phyloP scores from a whole-genome alignment of 2,888 invertebrate genomes.

The Cepaea hortensis region DNA sequence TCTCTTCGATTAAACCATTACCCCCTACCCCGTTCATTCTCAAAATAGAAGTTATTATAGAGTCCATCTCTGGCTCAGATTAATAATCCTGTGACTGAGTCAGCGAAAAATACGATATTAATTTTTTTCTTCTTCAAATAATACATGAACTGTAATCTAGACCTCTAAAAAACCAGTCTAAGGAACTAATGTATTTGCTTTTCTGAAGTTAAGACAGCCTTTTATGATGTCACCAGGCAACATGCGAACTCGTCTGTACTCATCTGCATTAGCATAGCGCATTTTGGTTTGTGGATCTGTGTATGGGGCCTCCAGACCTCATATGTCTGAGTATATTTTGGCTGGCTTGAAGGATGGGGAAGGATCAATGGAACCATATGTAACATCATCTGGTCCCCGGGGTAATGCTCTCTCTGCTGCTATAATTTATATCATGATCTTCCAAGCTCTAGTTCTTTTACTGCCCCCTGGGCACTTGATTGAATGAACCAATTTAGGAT shows the following conservation, averaged over 20 bases:
- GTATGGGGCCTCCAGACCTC: conserved; percentile 89
- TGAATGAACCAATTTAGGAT: conserved; percentile 73
- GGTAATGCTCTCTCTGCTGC: conserved; percentile 86
- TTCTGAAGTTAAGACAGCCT: conserved; percentile 90
- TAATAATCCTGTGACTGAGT: no score
- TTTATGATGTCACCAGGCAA: conserved; percentile 94
- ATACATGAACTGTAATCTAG: background rate
- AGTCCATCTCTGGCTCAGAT: no score
- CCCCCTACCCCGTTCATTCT: no score
- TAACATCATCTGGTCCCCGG: conserved; percentile 86
- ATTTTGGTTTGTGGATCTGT: conserved; percentile 93
- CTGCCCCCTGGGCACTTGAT: conserved; percentile 73
- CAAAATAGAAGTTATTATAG: no score
- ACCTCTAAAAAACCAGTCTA: conserved; percentile 37
- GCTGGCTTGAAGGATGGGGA: conserved; percentile 93
- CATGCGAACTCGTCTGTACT: conserved; percentile 89
- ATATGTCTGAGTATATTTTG: conserved; percentile 95
- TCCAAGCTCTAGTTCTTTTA: conserved; percentile 89
- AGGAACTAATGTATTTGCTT: conserved; percentile 79
- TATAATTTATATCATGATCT: conserved; percentile 91
- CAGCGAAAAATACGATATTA: no score
- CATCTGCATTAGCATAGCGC: conserved; percentile 89
- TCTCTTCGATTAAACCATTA: no score
- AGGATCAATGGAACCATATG: conserved; percentile 91
- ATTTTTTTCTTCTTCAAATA: background rate